These are phyloP conservation scores for Heloderma charlesbogerti DNA, from an alignment of 2,113 vertebrate species.

Conservation along the genomic window DNA sequence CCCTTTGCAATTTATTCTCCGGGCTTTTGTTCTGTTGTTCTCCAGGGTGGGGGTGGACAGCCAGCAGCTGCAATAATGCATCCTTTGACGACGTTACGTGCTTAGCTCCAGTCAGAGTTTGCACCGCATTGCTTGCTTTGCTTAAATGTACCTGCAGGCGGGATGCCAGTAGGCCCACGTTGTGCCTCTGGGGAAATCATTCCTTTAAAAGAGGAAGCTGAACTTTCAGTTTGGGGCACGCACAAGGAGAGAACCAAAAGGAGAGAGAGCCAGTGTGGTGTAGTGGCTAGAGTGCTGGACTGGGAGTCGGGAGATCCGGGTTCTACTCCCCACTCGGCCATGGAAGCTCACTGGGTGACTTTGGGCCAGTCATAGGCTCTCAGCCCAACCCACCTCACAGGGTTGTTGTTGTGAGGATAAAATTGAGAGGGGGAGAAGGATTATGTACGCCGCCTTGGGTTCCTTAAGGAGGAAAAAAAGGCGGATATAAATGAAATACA, in stretches of 20 bases:
- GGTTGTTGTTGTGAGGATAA: too few relatives aligned
- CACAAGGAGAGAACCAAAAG: not conserved
- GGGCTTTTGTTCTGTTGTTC: conserved; percentile 40
- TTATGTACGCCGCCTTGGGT: too few relatives aligned
- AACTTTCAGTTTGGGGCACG: not conserved
- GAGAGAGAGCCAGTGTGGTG: too few relatives aligned
- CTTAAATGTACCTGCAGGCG: not conserved
- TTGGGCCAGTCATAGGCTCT: too few relatives aligned
- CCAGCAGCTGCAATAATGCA: not conserved
- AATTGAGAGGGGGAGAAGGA: too few relatives aligned
- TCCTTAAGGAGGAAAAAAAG: too few relatives aligned
- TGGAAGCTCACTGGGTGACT: too few relatives aligned
- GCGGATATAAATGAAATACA: too few relatives aligned
- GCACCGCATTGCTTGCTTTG: not conserved
- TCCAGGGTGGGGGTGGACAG: conserved; percentile 8
- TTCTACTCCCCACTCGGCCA: too few relatives aligned
- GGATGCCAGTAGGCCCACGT: not conserved
- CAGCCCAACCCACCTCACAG: too few relatives aligned
- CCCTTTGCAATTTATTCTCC: conserved; percentile 22
- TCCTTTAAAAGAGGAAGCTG: not conserved
- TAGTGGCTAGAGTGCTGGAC: too few relatives aligned
- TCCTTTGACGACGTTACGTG: conserved; percentile 6
- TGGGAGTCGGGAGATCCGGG: too few relatives aligned
- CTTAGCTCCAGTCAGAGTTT: not conserved
- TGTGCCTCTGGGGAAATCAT: not conserved